Evolutionary conservation across 2,113 vertebrate genomes (phyloP).

Genomic region (Sus scrofa): T2T-Sscrofa CM000820.6:8029001-8029500

Average conservation of each 20-base stretch:
- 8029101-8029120: background rate
- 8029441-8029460: constrained; percentile 17
- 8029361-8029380: too few relatives aligned
- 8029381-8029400: too few relatives aligned
- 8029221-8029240: too few relatives aligned
- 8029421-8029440: background rate
- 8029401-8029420: too few relatives aligned
- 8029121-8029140: background rate
- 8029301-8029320: too few relatives aligned
- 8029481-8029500: constrained; percentile 1
- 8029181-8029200: background rate
- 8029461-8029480: background rate
- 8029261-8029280: too few relatives aligned
- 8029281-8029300: too few relatives aligned
- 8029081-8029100: background rate
- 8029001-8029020: constrained; percentile 3
- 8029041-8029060: background rate
- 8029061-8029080: background rate
- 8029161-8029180: background rate
- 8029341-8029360: too few relatives aligned
- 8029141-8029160: constrained; percentile 19
- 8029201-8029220: too few relatives aligned
- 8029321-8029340: too few relatives aligned
- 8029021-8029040: background rate
- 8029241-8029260: too few relatives aligned